Evolutionary conservation across 2,797 vertebrate species (phyloP).

Genomic region (Mareca strepera): DNA sequence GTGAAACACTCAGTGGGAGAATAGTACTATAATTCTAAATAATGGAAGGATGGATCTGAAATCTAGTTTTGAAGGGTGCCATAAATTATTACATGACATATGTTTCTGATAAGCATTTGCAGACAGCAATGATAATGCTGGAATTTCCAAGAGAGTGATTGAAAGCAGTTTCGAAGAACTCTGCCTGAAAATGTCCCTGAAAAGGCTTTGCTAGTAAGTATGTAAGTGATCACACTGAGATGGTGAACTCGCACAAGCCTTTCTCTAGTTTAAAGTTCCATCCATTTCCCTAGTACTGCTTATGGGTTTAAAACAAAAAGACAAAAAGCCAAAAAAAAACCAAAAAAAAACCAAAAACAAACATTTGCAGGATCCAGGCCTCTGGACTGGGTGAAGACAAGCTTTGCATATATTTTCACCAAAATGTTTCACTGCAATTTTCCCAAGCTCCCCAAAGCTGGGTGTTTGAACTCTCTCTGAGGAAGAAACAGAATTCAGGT

Average conservation of each 20-base stretch:
- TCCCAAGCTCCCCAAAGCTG: neutral
- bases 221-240: neutral
- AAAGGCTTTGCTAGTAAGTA: neutral
- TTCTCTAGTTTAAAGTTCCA: neutral
- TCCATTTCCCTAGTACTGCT: neutral
- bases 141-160: neutral
- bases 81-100: neutral
- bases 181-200: neutral
- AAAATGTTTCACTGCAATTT: neutral
- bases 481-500: neutral
- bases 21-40: neutral
- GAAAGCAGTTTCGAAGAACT: neutral
- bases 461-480: neutral
- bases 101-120: neutral
- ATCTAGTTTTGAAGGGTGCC: neutral
- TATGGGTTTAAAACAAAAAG: neutral
- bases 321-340: too few relatives aligned
- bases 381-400: neutral
- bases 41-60: neutral
- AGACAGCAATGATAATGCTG: neutral
- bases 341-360: slow-evolving; percentile 22
- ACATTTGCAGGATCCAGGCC: neutral
- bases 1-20: neutral
- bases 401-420: neutral
- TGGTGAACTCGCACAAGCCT: neutral